Base-by-base conservation (phyloP, 2,888 invertebrate genomes). In the Rotaria sp. region DNA sequence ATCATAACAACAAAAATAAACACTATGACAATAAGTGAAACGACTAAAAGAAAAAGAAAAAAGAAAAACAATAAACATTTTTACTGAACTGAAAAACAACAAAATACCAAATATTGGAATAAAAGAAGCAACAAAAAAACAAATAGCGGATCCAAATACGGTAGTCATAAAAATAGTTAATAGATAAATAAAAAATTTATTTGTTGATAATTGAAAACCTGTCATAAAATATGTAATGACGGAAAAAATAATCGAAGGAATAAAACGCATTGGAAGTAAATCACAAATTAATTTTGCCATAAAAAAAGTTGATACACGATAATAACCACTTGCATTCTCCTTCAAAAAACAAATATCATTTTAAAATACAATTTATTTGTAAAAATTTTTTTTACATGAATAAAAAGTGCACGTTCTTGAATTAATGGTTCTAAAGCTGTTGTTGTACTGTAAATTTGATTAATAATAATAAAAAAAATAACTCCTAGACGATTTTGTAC, bases 401-500 rank as follows among this genome's bases (percentile, higher is more conserved):
- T 90, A 88, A 91, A 91, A n/a, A 91, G 87, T 4, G 13, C 11
- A 45, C 80, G 80, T n/a, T 80, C 80, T 80, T 80, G 15, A 7
- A 80, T 1, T 1, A 80, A 45, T 45, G 35, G 13, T 86, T 91
- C 91, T 21, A 91, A 89, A 35, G 91, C 90, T 2, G 90, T 90
- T 86, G 91, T 87, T 87, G 90, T 91, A 38, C 90, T 90, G 89
- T 91, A 91, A 84, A 91, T 89, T 88, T 90, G 89, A 87, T 91
- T 91, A 90, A 91, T 90, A n/a, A 90, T 88, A 86, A 91, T 90
- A 88, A 91, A 91, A 89, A 91, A 91, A 87, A 91, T 90, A 10
- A 90, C 90, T 52, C 91, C 91, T 85, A 89, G 3, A 26, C 80
- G 90, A 89, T 91, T 91, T 86, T 91, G 90, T 50, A 91, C 89